Base-by-base conservation (phyloP, 2,888 invertebrate species). In the Pyralis farinalis region DNA sequence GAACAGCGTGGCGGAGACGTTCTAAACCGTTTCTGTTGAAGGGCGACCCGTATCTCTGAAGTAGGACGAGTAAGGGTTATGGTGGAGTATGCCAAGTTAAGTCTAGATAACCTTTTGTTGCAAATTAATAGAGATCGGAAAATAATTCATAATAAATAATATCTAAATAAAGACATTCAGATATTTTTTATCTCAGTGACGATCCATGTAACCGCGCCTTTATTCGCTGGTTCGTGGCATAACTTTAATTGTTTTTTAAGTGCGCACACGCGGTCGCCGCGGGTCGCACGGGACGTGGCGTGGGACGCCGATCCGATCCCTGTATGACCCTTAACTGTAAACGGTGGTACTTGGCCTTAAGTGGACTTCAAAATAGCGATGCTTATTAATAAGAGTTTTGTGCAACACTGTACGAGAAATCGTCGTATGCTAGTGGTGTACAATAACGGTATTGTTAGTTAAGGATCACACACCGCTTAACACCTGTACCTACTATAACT, bases 201-300 rank as follows among this genome's bases (percentile, higher is more conserved):
- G 8, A 8, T 29, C 16, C 70, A 74, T 78, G 59, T 72, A 63
- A 74, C 11, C 71, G 63, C 28, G 33, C 36, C 38, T 25, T 8
- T 44, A 39, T 42, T 12, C 27, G 11, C 40, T 46, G 49, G 51
- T 64, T 64, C 63, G 66, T 68, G 68, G 77, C 69, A 75, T 77
- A 84, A 81, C 78, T 82, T 81, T 80, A 76, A 85, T 84, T 85
- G 84, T 84, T 82, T 84, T 78, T 82, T 65, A 76, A 85, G 85
- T 77, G 70, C 63, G 60, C 61, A 53, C 70, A 64, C 70, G 68
- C 62, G 51, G 53, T 52, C 49, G 16, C 38, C 8, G 22, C 30
- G 39, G 25, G 22, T 42, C 39, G 49, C 20, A 51, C 49, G 53
- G 51, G 53, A 58, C 63, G 66, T 67, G 67, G 63, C 64, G 63